phyloP scores from a whole-genome alignment of 2,888 invertebrate genomes.

The Cheilosia variabilis region DNA sequence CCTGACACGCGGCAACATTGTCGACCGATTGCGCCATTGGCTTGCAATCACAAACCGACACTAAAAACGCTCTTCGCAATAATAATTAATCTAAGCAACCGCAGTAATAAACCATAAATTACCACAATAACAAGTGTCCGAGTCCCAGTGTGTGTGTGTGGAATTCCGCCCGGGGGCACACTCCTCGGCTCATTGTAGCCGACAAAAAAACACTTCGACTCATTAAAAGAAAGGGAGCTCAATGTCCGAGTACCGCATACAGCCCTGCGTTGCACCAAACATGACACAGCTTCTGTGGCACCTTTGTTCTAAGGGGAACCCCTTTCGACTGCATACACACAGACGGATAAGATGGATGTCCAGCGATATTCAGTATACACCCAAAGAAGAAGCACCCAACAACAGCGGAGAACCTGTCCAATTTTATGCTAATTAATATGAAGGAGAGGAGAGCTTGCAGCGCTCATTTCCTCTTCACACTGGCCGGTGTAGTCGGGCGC shows the following conservation, averaged over 20 bases:
- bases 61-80: constrained; percentile 40
- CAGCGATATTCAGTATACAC: constrained; percentile 21
- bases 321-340: background rate
- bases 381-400: background rate
- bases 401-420: constrained; percentile 52
- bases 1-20: constrained; percentile 32
- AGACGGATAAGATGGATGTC: constrained; percentile 43
- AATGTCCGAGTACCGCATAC: constrained; percentile 15
- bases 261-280: constrained; percentile 1
- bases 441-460: constrained; percentile 18
- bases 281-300: constrained; percentile 48
- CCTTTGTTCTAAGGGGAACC: constrained; percentile 21
- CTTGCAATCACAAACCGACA: constrained; percentile 45
- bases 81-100: constrained; percentile 61
- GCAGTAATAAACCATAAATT: constrained; percentile 65
- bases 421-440: constrained; percentile 64
- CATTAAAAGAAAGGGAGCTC: constrained; percentile 38
- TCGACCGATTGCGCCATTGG: constrained; percentile 30
- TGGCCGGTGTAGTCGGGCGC: constrained; percentile 46
- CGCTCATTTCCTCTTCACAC: constrained; percentile 24
- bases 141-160: constrained; percentile 20
- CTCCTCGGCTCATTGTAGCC: background rate
- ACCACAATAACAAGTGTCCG: constrained; percentile 38
- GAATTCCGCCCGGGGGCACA: constrained; percentile 6
- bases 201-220: constrained; percentile 22